These are phyloP conservation scores for Pelmatolapia mariae DNA, from an alignment of 2,113 vertebrate species.

Conservation along the genomic window DNA sequence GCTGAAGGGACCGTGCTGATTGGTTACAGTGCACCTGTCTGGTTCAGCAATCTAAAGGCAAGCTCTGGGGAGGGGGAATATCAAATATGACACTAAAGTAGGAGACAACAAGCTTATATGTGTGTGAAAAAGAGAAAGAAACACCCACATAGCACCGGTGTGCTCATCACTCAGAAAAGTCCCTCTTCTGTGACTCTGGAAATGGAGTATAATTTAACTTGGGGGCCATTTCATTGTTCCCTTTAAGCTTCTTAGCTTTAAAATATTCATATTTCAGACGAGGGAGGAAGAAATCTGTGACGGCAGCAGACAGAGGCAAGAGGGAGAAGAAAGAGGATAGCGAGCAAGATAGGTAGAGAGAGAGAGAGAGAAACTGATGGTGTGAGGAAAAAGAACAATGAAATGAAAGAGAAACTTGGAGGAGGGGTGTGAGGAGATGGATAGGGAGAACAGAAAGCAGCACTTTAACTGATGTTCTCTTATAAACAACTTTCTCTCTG, in stretches of 20 bases:
- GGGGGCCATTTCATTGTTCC: conserved; percentile 74
- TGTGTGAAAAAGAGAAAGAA: conserved; percentile 1
- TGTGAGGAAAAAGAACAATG: conserved; percentile 30
- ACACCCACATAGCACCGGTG: conserved; percentile 8
- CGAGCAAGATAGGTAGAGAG: conserved; percentile 11
- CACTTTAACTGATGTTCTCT: conserved; percentile 51
- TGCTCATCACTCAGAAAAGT: conserved; percentile 47
- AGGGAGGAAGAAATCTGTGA: conserved; percentile 63
- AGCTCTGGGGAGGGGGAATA: conserved; percentile 1
- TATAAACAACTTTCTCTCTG: conserved; percentile 36
- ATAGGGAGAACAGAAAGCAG: conserved; percentile 21
- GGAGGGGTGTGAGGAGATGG: neutral
- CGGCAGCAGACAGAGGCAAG: conserved; percentile 40
- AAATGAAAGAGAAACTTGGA: conserved; percentile 33
- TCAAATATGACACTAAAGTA: conserved; percentile 20
- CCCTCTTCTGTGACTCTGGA: conserved; percentile 52
- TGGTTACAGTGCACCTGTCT: neutral
- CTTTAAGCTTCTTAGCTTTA: conserved; percentile 76
- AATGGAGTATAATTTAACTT: conserved; percentile 75
- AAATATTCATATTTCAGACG: conserved; percentile 75
- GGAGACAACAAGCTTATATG: conserved; percentile 10
- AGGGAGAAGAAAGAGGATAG: conserved; percentile 19
- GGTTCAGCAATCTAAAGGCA: neutral
- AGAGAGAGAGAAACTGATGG: conserved; percentile 12
- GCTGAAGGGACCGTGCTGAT: neutral